A percentile compares a stretch with the other conserved stretches of the same genome.
Evolutionary conservation across 1,140 invertebrate species (phyloP).

Genomic region (Drosophila arawakana): DNA sequence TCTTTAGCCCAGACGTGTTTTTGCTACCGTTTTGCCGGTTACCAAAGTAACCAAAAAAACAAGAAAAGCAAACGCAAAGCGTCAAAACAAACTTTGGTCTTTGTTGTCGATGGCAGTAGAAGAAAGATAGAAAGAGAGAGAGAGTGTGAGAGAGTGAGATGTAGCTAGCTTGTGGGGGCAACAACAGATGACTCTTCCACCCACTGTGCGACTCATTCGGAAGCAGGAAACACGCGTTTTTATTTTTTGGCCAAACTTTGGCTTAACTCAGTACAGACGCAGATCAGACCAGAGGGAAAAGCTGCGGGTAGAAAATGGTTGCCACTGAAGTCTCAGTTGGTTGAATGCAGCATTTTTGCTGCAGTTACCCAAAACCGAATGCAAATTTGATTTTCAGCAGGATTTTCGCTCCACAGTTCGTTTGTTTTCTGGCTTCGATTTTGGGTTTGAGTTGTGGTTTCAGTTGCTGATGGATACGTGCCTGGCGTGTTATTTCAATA

Average conservation of each 20-base stretch:
- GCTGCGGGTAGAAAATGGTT: neutral
- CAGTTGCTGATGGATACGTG: constrained; percentile 37
- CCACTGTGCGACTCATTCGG: constrained; percentile 25
- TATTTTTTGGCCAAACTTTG: constrained; percentile 55
- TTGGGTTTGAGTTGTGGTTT: constrained; percentile 34
- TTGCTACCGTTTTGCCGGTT: constrained; percentile 66
- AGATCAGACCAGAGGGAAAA: constrained; percentile 3
- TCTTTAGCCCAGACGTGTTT: constrained; percentile 61
- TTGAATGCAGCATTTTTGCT: constrained; percentile 29
- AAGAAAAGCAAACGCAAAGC: constrained; percentile 39
- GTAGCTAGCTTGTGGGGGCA: neutral
- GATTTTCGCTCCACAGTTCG: neutral
- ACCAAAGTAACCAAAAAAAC: constrained; percentile 57
- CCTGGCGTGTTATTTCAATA: constrained; percentile 37
- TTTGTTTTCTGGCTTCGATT: constrained; percentile 3
- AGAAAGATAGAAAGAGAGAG: neutral
- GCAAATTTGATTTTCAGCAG: constrained; percentile 18
- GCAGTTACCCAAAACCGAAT: constrained; percentile 12
- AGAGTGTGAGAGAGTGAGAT: neutral
- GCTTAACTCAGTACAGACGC: constrained; percentile 4
- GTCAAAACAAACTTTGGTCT: constrained; percentile 71
- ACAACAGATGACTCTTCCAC: constrained; percentile 15
- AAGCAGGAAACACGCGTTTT: constrained; percentile 74
- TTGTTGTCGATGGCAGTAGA: constrained; percentile 48
- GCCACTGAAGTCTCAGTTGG: constrained; percentile 18